These are phyloP conservation scores for Agriopis marginaria DNA, from an alignment of 2,888 invertebrate species.

Conservation along the genomic window DNA sequence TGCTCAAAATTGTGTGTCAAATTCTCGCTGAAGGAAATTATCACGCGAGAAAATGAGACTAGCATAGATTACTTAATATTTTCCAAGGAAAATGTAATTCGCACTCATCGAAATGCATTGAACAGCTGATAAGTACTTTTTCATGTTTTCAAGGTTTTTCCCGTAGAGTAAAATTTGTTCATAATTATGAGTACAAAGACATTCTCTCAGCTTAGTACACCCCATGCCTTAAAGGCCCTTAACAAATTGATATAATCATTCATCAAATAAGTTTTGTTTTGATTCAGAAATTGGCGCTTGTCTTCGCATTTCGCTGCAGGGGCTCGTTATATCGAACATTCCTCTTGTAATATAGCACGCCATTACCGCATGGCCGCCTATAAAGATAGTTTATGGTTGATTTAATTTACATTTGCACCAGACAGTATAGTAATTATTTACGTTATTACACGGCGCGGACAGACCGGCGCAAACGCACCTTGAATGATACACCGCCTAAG, in stretches of 20 bases:
- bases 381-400: conserved; percentile 45
- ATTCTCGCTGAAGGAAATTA: no score
- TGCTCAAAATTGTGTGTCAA: no score
- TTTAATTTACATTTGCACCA: conserved; percentile 53
- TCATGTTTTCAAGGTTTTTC: no score
- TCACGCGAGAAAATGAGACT: no score
- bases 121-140: no score
- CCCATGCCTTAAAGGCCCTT: no score
- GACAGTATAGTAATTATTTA: conserved; percentile 57
- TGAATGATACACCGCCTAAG: conserved; percentile 63
- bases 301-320: conserved; percentile 18
- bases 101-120: no score
- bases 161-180: no score
- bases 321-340: conserved; percentile 16
- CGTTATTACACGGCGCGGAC: conserved; percentile 54
- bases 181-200: no score
- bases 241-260: not conserved
- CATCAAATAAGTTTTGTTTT: not conserved
- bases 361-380: conserved; percentile 33
- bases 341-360: conserved; percentile 34
- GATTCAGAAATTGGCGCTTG: conserved; percentile 20
- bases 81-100: no score
- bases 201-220: no score
- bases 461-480: conserved; percentile 53
- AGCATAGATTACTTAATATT: no score